Conservation (phyloP, 1,140 invertebrate genomes). For the Saxidomus purpurata region DNA sequence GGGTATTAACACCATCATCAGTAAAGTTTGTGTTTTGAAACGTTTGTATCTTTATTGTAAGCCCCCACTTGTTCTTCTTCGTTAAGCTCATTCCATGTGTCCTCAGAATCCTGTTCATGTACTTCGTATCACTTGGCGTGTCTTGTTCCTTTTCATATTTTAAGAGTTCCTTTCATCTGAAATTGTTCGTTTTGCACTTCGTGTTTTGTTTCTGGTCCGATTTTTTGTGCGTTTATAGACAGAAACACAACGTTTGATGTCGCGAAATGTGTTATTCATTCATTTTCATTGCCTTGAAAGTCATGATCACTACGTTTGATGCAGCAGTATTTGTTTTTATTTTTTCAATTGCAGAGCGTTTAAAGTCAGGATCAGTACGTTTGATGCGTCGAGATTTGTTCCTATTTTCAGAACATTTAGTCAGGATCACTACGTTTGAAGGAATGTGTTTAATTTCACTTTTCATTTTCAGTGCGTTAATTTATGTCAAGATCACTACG, state of each 20-base stretch:
- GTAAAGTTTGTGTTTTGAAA: slow-evolving; percentile 55
- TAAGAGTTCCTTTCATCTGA: neutral
- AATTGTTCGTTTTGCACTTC: neutral
- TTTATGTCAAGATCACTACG: neutral
- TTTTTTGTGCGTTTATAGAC: slow-evolving; percentile 2
- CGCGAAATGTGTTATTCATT: neutral
- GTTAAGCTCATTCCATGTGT: slow-evolving; percentile 51
- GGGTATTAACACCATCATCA: slow-evolving; percentile 62
- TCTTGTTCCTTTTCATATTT: slow-evolving; percentile 6
- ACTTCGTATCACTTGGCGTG: neutral
- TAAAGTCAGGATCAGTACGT: too few relatives aligned
- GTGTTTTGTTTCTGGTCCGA: neutral
- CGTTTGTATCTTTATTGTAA: slow-evolving; percentile 65
- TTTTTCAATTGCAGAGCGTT: slow-evolving; percentile 10
- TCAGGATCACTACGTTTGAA: neutral
- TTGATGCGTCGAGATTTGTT: too few relatives aligned
- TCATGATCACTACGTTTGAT: neutral
- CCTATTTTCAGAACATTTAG: too few relatives aligned
- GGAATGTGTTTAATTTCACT: neutral
- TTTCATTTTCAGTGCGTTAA: slow-evolving; percentile 18
- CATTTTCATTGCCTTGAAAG: slow-evolving; percentile 4
- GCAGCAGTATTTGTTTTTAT: neutral
- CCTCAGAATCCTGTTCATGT: neutral
- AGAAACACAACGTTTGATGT: neutral
- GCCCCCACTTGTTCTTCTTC: slow-evolving; percentile 43